Evolutionary conservation across 2,888 invertebrate genomes (phyloP).

Genomic region (Apodemia hepburni): DNA sequence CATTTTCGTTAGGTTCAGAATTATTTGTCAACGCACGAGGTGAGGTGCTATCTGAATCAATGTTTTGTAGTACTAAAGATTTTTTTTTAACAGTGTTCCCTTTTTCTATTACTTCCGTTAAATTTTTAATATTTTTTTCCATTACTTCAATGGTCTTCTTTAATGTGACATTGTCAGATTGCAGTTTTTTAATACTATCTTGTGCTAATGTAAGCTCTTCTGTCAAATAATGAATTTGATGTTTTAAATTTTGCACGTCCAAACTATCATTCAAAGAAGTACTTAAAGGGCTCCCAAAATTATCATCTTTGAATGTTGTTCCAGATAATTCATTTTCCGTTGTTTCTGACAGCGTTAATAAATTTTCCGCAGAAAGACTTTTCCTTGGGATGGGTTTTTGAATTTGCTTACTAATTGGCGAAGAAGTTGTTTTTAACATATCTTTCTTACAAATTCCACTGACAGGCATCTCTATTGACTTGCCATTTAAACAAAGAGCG

Average conservation of each 20-base stretch:
- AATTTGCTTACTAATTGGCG: too few relatives aligned
- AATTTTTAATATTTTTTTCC: too few relatives aligned
- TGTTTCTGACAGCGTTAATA: background rate
- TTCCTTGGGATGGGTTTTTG: background rate
- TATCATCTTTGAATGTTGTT: background rate
- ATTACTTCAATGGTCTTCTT: too few relatives aligned
- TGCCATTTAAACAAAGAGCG: too few relatives aligned
- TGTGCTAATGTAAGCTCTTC: background rate
- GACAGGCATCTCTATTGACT: too few relatives aligned
- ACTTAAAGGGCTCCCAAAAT: background rate
- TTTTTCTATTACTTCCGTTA: too few relatives aligned
- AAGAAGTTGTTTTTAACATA: too few relatives aligned
- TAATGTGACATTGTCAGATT: background rate
- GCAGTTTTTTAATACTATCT: background rate
- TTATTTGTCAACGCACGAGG: background rate
- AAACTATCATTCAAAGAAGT: background rate
- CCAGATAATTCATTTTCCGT: background rate
- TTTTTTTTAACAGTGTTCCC: too few relatives aligned
- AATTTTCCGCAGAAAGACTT: background rate
- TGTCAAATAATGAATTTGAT: background rate
- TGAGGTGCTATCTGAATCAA: too few relatives aligned
- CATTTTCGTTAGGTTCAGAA: background rate
- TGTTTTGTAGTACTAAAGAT: too few relatives aligned
- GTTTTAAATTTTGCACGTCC: background rate
- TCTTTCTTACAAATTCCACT: too few relatives aligned